phyloP scores from a whole-genome alignment of 2,113 vertebrate genomes.

The Miniopterus natalensis region DNA sequence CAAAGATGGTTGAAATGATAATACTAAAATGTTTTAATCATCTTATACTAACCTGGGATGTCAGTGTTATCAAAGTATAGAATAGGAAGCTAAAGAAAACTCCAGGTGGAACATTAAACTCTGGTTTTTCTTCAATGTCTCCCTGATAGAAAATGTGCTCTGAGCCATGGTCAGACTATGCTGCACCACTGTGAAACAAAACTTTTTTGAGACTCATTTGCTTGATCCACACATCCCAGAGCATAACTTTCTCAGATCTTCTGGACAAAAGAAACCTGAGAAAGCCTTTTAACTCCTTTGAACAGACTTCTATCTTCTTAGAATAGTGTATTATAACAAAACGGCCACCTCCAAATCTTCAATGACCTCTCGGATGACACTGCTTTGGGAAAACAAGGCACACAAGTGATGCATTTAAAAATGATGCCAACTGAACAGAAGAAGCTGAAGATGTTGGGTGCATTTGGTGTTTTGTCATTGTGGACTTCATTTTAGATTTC shows the following conservation, averaged over 20 bases:
- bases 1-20: neutral
- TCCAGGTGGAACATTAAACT: neutral
- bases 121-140: neutral
- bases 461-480: neutral
- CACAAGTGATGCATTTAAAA: neutral
- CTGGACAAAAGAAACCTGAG: neutral
- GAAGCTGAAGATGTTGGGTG: neutral
- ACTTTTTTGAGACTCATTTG: neutral
- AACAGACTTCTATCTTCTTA: neutral
- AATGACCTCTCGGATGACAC: neutral
- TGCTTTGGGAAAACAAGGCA: neutral
- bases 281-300: neutral
- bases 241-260: neutral
- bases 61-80: neutral
- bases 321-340: neutral
- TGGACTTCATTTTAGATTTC: neutral
- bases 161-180: neutral
- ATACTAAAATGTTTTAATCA: neutral
- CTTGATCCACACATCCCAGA: neutral
- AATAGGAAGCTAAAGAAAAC: neutral
- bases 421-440: neutral
- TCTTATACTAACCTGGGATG: neutral
- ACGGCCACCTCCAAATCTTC: neutral
- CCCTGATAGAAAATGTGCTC: neutral
- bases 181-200: neutral